Evolutionary conservation across 2,113 vertebrate genomes (phyloP).

Genomic region (Tricholaema leucomelas): DNA sequence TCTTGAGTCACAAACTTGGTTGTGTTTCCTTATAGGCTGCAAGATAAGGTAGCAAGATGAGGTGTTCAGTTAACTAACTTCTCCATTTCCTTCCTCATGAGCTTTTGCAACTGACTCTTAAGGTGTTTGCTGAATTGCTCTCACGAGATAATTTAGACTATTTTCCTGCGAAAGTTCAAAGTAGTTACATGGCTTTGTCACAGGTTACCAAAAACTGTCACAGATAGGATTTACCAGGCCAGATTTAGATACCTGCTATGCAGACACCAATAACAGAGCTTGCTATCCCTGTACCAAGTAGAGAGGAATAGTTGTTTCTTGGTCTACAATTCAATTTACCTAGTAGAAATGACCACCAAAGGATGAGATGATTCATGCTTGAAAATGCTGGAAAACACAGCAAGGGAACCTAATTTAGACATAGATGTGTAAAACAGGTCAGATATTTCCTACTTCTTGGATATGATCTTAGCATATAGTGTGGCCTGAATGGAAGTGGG

Average conservation of each 20-base stretch:
- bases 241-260: background rate
- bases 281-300: background rate
- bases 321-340: background rate
- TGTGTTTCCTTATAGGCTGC: background rate
- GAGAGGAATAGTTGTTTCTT: background rate
- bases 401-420: background rate
- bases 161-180: background rate
- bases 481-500: background rate
- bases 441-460: background rate
- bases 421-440: background rate
- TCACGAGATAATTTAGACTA: background rate
- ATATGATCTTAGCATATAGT: background rate
- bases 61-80: background rate
- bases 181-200: accelerated
- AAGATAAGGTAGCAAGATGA: background rate
- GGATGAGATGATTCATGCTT: background rate
- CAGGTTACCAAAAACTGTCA: background rate
- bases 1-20: background rate
- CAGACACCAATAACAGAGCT: background rate
- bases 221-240: background rate
- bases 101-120: background rate
- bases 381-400: background rate
- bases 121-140: background rate
- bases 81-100: background rate
- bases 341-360: background rate